Percentiles rank a stretch among this genome's conserved stretches.
These are phyloP conservation scores for Parnassius orleans DNA, from an alignment of 2,888 invertebrate genomes.

Conservation along the genomic window DNA sequence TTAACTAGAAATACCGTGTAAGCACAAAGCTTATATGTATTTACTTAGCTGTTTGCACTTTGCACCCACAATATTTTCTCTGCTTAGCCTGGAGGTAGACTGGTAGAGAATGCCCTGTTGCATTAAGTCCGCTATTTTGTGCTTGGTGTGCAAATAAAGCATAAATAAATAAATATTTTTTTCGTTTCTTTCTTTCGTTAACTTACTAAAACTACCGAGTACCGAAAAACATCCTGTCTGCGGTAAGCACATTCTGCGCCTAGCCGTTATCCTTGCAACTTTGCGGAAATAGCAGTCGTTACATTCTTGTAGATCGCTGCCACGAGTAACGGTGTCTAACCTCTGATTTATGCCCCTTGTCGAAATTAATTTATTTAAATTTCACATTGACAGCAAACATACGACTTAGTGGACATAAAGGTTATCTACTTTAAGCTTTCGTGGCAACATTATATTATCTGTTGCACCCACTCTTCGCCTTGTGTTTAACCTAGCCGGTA, in stretches of 20 bases:
- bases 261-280: constrained; percentile 6
- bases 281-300: constrained; percentile 8
- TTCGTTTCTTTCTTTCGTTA: no score
- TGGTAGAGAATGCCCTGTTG: no score
- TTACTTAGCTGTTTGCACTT: no score
- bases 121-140: no score
- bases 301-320: constrained; percentile 4
- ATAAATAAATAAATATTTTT: no score
- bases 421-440: constrained; percentile 12
- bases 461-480: constrained; percentile 9
- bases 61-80: no score
- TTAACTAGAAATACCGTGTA: no score
- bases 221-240: no score
- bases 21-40: no score
- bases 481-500: constrained; percentile 5
- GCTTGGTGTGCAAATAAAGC: no score
- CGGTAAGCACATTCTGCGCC: not conserved
- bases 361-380: constrained; percentile 8
- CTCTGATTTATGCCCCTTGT: constrained; percentile 12
- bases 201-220: no score
- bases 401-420: constrained; percentile 5
- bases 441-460: constrained; percentile 6
- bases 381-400: constrained; percentile 9
- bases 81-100: no score
- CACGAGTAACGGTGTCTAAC: constrained; percentile 12